Base-by-base conservation (phyloP, 2,797 vertebrate species). In the Syngnathus acus region DNA sequence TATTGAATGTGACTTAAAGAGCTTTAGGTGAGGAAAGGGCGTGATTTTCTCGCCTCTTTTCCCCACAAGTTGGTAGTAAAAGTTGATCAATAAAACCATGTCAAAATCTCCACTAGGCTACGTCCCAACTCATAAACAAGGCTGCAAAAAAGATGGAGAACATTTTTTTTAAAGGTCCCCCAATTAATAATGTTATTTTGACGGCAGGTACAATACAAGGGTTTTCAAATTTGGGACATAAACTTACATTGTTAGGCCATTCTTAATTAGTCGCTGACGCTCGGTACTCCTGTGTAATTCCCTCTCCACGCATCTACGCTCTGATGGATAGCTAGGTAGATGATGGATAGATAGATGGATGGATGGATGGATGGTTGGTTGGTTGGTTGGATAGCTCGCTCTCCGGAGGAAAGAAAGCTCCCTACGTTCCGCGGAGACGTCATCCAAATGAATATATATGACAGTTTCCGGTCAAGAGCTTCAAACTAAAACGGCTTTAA, bases 371-470 rank as follows among this genome's bases (percentile, higher is more conserved):
- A 32, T 32, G 2, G 26, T 3, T 3, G 26, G 26, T 2, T 26
- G 26, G 26, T 2, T 26, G 26, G 26, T 32, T 32, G 26, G 26
- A 32, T 32, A 32, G 26, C 26, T 32, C 26, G 10, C 42, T 51
- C n/a, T 6, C 19, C 1, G 5, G 19, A 21, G 50, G n/a, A 21
- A 21, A 9, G 19, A 1, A n/a, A 3, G 3, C 19, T 50, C 17
- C 50, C n/a, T 0, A 21, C 3, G 3, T 21, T 51, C 50, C 9
- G 8, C 50, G 50, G 50, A n/a, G 21, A 10, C 50, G 50, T 21
- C 19, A 21, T 2, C 6, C 0, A 2, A 3, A 7, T 19, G 17
- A n/a, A 10, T 10, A 21, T 9, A 21, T n/a, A 21, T 1, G 3
- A 5, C 1, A 3, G 9, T 51, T 21, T 51, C n/a, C 50, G 50